Percentiles rank a stretch among this genome's conserved stretches.
Evolutionary conservation across 2,797 vertebrate genomes (phyloP).

Genomic region (Mionectes olivaceus): DNA sequence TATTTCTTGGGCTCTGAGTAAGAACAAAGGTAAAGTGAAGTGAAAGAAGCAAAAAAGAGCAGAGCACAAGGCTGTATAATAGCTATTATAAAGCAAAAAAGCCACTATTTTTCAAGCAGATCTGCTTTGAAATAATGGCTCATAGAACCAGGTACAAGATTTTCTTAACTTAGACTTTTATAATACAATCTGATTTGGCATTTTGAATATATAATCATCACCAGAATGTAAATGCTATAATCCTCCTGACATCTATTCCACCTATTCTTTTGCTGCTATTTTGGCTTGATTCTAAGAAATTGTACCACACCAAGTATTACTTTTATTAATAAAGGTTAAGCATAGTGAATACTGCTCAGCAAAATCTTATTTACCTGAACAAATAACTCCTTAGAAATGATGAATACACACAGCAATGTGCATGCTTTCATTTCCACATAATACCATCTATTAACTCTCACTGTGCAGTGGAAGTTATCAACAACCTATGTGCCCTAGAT

Average conservation of each 20-base stretch:
- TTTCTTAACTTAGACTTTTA: slow-evolving; percentile 38
- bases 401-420: neutral
- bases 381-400: neutral
- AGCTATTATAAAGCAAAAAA: neutral
- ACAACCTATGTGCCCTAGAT: neutral
- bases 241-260: slow-evolving; percentile 3
- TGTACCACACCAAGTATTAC: neutral
- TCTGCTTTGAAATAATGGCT: slow-evolving; percentile 1
- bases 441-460: neutral
- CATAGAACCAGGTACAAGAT: neutral
- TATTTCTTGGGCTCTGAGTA: neutral
- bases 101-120: neutral
- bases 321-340: slow-evolving; percentile 40
- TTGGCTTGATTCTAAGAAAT: slow-evolving; percentile 27
- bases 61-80: neutral
- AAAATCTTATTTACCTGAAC: slow-evolving; percentile 24
- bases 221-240: slow-evolving; percentile 27
- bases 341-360: neutral
- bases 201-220: slow-evolving; percentile 23
- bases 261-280: slow-evolving; percentile 10
- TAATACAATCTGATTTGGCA: slow-evolving; percentile 20
- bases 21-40: slow-evolving; percentile 29
- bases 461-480: neutral
- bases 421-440: neutral
- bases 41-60: slow-evolving; percentile 12